Evolutionary conservation across 2,797 vertebrate genomes (phyloP).

Genomic region (Ptychadena robeensis): DNA sequence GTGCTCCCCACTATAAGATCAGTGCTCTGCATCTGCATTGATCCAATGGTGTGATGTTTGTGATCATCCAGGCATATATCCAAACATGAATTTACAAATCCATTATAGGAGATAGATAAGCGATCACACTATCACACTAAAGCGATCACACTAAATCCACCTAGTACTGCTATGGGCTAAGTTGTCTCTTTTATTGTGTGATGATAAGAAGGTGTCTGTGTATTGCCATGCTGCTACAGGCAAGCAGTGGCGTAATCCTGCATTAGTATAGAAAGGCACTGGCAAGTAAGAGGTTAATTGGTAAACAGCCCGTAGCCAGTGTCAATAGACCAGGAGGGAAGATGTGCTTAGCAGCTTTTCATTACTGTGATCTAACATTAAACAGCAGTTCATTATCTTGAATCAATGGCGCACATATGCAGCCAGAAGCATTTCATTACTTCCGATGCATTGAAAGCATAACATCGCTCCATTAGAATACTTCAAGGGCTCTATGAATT

Average conservation of each 20-base stretch:
- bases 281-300: constrained; percentile 50
- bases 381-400: constrained; percentile 57
- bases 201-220: neutral
- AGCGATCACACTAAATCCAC: neutral
- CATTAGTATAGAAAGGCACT: neutral
- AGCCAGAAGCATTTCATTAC: constrained; percentile 54
- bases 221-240: neutral
- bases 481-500: constrained; percentile 44
- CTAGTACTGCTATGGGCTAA: neutral
- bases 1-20: too few species aligned
- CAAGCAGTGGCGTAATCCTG: neutral
- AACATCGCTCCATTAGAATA: constrained; percentile 56
- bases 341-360: constrained; percentile 58
- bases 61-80: too few species aligned
- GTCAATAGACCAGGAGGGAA: constrained; percentile 57
- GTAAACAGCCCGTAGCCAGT: constrained; percentile 48
- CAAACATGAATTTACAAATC: neutral
- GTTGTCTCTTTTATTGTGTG: neutral
- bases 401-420: constrained; percentile 49
- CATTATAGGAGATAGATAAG: neutral
- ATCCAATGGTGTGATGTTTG: too few species aligned
- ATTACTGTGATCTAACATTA: constrained; percentile 59
- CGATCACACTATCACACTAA: too few species aligned
- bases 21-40: too few species aligned
- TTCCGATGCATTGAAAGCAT: constrained; percentile 48